A percentile compares a stretch with the other conserved stretches of the same genome.
Evolutionary conservation across 92 coral and sea anemone genomes (phyloP).

Genomic region (Nematostella vectensis): DNA sequence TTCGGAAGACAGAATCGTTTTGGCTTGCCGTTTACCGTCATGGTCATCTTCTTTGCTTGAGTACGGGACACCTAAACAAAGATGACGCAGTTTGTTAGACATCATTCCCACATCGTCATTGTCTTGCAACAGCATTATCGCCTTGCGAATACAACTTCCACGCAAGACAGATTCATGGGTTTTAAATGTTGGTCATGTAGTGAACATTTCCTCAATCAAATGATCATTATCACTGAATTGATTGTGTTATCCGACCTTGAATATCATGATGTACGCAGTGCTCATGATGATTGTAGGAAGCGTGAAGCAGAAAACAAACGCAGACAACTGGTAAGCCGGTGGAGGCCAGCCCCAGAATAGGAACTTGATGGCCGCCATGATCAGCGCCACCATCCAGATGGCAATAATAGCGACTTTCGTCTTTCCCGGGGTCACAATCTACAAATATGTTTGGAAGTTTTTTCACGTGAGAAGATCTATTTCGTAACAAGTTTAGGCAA

Average conservation of each 20-base stretch:
- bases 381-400: constrained; percentile 48
- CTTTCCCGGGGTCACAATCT: constrained; percentile 47
- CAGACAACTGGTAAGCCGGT: constrained; percentile 52
- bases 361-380: constrained; percentile 53
- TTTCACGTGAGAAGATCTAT: too few relatives aligned
- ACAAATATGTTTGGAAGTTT: too few relatives aligned
- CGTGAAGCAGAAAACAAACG: constrained; percentile 68
- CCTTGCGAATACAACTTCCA: too few relatives aligned
- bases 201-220: too few relatives aligned
- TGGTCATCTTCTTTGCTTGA: constrained; percentile 69
- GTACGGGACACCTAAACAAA: constrained; percentile 51
- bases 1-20: constrained; percentile 81
- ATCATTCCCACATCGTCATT: too few relatives aligned
- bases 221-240: too few relatives aligned
- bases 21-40: constrained; percentile 63
- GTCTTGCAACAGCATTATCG: too few relatives aligned
- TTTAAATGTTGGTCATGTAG: too few relatives aligned
- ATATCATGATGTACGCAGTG: constrained; percentile 69
- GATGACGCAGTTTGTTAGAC: neutral
- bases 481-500: too few relatives aligned
- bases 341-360: constrained; percentile 40
- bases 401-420: constrained; percentile 47
- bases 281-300: constrained; percentile 75
- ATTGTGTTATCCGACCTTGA: constrained; percentile 58
- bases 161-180: too few relatives aligned